These are phyloP conservation scores for Drosophila watanabei DNA, from an alignment of 1,140 invertebrate genomes.

Conservation along the genomic window DNA sequence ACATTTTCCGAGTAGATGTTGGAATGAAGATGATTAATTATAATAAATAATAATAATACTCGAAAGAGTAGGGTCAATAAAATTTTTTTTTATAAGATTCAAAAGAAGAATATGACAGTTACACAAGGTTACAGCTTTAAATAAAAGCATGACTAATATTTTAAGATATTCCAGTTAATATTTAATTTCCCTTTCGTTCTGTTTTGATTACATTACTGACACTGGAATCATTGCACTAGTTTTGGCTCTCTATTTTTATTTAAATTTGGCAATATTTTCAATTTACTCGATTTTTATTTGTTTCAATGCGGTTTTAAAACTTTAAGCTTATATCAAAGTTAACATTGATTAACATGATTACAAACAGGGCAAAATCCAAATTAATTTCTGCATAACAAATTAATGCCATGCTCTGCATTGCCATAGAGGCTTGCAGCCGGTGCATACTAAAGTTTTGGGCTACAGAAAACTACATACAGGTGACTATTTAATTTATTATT, in stretches of 20 bases:
- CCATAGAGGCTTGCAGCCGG: background rate
- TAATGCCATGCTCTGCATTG: constrained; percentile 3
- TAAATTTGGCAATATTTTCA: background rate
- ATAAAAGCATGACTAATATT: background rate
- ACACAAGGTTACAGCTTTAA: background rate
- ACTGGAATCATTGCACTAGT: background rate
- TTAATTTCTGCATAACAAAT: constrained; percentile 18
- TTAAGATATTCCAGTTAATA: background rate
- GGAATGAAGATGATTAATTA: no score
- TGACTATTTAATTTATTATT: background rate
- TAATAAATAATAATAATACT: no score
- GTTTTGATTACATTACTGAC: background rate
- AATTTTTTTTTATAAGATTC: no score
- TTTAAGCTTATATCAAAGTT: background rate
- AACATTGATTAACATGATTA: constrained; percentile 12
- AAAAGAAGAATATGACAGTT: background rate
- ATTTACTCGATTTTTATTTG: background rate
- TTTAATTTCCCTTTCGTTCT: background rate
- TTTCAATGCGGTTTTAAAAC: background rate
- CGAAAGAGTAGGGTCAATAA: no score
- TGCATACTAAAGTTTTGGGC: background rate
- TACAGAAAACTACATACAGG: background rate
- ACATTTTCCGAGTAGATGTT: no score
- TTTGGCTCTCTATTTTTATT: background rate
- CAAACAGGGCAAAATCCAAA: background rate